Conservation (phyloP, 2,797 vertebrate species). For the Buceros bicornis region DNA sequence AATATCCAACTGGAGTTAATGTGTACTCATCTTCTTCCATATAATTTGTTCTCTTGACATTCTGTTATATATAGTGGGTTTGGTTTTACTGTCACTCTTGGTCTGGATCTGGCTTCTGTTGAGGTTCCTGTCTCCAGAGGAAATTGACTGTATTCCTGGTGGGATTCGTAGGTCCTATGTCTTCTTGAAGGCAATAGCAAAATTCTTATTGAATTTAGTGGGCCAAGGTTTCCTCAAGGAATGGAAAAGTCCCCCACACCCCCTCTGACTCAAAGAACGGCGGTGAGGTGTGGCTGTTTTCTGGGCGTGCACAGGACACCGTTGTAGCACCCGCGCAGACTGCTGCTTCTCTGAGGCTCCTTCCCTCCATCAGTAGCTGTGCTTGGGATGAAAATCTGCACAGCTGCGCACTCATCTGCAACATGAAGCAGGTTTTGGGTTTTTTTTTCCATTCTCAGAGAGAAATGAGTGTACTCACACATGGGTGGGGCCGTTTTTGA, state of each 20-base stretch:
- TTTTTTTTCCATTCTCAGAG: background rate
- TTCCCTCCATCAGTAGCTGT: background rate
- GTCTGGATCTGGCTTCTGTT: background rate
- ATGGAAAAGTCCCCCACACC: background rate
- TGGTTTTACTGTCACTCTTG: background rate
- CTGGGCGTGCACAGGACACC: background rate
- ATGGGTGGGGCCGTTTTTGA: background rate
- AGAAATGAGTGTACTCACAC: background rate
- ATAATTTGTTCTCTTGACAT: slow-evolving; percentile 29
- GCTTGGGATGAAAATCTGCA: background rate
- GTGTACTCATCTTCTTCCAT: background rate
- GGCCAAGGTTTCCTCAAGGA: background rate
- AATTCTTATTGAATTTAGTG: background rate
- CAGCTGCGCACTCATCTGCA: background rate
- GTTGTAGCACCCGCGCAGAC: rapidly evolving
- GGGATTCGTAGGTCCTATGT: background rate
- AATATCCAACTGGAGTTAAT: slow-evolving; percentile 1
- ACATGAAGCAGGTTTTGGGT: background rate
- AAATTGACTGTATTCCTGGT: background rate
- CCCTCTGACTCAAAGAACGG: background rate
- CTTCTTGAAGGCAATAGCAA: background rate
- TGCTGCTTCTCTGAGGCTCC: background rate
- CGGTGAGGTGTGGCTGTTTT: background rate
- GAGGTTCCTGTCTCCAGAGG: background rate
- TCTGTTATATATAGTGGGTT: background rate